Percentiles rank a stretch among this genome's conserved stretches.
These are phyloP conservation scores for Anguilla anguilla DNA, from an alignment of 2,797 vertebrate genomes.

Conservation along the genomic window DNA sequence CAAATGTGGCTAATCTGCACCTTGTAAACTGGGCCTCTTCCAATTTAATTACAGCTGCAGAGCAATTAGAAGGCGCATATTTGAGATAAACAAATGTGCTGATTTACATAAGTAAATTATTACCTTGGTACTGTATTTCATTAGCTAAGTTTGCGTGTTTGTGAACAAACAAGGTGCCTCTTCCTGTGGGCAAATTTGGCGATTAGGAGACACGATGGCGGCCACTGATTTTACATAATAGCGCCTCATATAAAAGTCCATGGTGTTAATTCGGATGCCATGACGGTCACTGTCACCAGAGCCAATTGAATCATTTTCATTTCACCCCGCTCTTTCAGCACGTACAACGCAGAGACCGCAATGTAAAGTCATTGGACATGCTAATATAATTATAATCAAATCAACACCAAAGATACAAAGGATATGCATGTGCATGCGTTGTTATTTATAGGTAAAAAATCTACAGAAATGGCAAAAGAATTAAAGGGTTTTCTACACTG, in stretches of 20 bases:
- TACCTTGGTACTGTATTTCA: conserved; percentile 24
- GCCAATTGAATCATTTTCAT: not conserved
- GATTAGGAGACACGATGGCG: conserved; percentile 3
- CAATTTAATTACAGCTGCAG: conserved; percentile 30
- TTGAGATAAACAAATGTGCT: conserved; percentile 26
- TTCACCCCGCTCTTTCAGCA: not conserved
- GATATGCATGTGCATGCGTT: not conserved
- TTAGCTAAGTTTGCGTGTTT: conserved; percentile 16
- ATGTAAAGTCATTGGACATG: not conserved
- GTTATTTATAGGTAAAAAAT: no score
- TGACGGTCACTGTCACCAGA: not conserved
- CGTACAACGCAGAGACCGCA: not conserved
- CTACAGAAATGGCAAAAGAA: no score
- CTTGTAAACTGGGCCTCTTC: conserved; percentile 26
- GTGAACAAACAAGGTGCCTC: conserved; percentile 9
- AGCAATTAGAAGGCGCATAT: conserved; percentile 32
- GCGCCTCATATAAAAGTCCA: not conserved
- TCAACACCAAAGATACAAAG: not conserved
- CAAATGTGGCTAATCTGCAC: conserved; percentile 23
- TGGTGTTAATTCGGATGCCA: not conserved
- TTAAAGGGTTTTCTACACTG: no score
- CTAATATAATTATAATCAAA: not conserved
- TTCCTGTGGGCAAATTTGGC: conserved; percentile 1
- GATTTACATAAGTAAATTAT: conserved; percentile 29
- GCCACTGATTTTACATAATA: not conserved